Conservation (phyloP, 2,113 vertebrate genomes). For the Amblyopsis rosae region DNA sequence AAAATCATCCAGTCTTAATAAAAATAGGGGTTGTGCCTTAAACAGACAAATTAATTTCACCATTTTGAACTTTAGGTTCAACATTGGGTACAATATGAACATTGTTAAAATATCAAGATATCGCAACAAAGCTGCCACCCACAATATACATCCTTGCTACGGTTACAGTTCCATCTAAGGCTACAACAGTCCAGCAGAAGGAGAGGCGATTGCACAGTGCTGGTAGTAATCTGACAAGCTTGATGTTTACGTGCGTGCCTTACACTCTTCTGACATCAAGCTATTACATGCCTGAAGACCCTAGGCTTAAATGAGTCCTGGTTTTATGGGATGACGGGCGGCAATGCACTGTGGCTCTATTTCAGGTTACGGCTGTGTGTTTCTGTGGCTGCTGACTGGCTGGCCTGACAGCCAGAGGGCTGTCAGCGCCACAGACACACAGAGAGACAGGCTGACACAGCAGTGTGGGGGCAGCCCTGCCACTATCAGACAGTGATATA, state of each 20-base stretch:
- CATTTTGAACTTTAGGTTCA: too few species aligned
- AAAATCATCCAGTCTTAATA: not conserved
- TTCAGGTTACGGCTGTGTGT: conserved; percentile 63
- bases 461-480: conserved; percentile 33
- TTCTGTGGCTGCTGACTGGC: conserved; percentile 56
- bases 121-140: not conserved
- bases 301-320: conserved; percentile 66
- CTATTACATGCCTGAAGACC: conserved; percentile 54
- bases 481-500: conserved; percentile 47
- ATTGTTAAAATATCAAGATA: too few species aligned
- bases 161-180: conserved; percentile 25
- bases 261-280: conserved; percentile 43
- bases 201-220: conserved; percentile 48
- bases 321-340: conserved; percentile 71
- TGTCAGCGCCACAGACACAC: conserved; percentile 52
- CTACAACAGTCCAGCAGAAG: conserved; percentile 36
- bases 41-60: too few species aligned
- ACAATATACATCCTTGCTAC: conserved; percentile 1
- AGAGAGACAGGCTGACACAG: conserved; percentile 36
- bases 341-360: conserved; percentile 54
- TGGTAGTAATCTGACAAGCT: conserved; percentile 69
- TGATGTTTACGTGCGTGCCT: conserved; percentile 31
- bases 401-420: conserved; percentile 69
- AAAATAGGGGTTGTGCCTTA: too few species aligned
- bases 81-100: too few species aligned